These are phyloP conservation scores for Sphaeridia pumilis DNA, from an alignment of 2,888 invertebrate species.

Conservation along the genomic window DNA sequence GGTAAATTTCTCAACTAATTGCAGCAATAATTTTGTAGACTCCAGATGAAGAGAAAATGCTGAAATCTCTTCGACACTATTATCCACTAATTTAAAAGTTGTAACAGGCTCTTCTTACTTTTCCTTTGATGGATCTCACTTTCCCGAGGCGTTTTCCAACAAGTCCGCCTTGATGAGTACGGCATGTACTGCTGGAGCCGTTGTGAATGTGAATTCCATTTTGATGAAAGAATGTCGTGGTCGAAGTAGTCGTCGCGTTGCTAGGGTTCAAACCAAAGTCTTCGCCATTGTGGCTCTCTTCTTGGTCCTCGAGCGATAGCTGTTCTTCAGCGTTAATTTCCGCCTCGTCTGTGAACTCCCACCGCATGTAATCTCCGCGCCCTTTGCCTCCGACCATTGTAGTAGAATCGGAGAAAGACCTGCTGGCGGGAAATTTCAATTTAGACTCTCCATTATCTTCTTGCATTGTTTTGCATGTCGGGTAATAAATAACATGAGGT, in stretches of 20 bases:
- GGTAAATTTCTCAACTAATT: too few relatives aligned
- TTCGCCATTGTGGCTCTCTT: slow-evolving; percentile 10
- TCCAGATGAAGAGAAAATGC: too few relatives aligned
- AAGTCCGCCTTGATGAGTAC: slow-evolving; percentile 4
- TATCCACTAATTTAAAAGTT: background rate
- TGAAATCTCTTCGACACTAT: background rate
- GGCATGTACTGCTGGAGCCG: slow-evolving; percentile 2
- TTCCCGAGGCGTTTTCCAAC: too few relatives aligned
- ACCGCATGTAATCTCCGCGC: slow-evolving; percentile 32
- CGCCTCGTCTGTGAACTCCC: slow-evolving; percentile 35
- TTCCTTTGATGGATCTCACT: slow-evolving; percentile 7
- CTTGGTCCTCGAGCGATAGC: slow-evolving; percentile 34
- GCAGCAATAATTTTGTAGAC: too few relatives aligned
- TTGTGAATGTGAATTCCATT: slow-evolving; percentile 28
- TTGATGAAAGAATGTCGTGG: slow-evolving; percentile 30
- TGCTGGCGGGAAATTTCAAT: too few relatives aligned
- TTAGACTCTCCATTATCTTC: too few relatives aligned
- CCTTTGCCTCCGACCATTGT: too few relatives aligned
- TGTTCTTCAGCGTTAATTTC: slow-evolving; percentile 36
- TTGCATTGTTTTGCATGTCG: too few relatives aligned
- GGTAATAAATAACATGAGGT: too few relatives aligned
- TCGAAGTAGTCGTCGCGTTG: slow-evolving; percentile 20
- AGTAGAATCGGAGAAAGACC: too few relatives aligned
- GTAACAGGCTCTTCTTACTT: slow-evolving; percentile 6
- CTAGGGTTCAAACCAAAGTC: too few relatives aligned